Percentiles rank a stretch among this genome's conserved stretches.
phyloP scores from a whole-genome alignment of 2,113 vertebrate species.

The Pardalotus punctatus region DNA sequence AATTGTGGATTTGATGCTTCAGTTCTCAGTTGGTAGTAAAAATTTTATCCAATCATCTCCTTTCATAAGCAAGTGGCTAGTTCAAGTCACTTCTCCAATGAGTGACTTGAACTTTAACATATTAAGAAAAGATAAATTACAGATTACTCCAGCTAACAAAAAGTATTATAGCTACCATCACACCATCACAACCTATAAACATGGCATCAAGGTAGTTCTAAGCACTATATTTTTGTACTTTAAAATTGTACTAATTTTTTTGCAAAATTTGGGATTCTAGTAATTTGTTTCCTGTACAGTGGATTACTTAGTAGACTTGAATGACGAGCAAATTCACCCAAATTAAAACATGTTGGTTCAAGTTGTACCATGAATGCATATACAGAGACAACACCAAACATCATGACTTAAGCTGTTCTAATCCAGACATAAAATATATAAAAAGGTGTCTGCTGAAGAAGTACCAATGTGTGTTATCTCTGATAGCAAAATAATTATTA shows the following conservation, averaged over 20 bases:
- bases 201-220: background rate
- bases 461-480: background rate
- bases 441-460: background rate
- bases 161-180: background rate
- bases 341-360: background rate
- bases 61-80: background rate
- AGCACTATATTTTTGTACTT: background rate
- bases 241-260: background rate
- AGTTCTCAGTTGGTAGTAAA: background rate
- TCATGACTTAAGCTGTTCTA: background rate
- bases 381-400: background rate
- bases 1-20: background rate
- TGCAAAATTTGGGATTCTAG: background rate
- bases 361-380: background rate
- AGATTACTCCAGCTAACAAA: background rate
- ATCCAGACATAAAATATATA: background rate
- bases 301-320: background rate
- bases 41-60: background rate
- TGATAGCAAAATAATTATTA: conserved; percentile 4
- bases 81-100: background rate
- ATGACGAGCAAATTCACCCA: background rate
- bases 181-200: background rate
- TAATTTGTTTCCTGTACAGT: background rate
- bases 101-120: background rate
- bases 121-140: background rate